These are phyloP conservation scores for Lepidonotus clava DNA, from an alignment of 2,888 invertebrate species.

Conservation along the genomic window DNA sequence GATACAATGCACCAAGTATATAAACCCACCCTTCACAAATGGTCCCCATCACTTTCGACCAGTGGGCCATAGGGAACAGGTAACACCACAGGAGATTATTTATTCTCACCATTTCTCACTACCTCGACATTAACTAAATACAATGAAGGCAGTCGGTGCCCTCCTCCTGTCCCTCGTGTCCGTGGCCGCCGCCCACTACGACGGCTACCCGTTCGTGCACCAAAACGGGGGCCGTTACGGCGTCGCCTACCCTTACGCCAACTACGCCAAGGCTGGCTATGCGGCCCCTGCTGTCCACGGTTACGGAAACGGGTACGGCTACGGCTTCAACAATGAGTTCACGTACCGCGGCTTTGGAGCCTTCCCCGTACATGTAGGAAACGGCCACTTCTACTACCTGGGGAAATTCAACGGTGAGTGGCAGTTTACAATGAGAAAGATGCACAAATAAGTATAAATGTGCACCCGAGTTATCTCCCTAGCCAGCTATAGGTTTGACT, in stretches of 20 bases:
- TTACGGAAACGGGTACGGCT: neutral
- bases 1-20: too few species aligned
- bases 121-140: too few species aligned
- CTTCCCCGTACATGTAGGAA: slow-evolving; percentile 24
- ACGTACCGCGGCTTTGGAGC: slow-evolving; percentile 2
- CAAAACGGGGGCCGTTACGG: slow-evolving; percentile 13
- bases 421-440: too few species aligned
- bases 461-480: too few species aligned
- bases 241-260: neutral
- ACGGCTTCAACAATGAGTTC: slow-evolving; percentile 24
- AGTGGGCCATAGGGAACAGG: too few species aligned
- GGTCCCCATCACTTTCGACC: too few species aligned
- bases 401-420: slow-evolving; percentile 17
- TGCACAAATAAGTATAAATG: too few species aligned
- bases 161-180: neutral
- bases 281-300: slow-evolving; percentile 9
- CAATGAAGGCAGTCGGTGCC: neutral
- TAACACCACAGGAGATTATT: too few species aligned
- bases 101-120: too few species aligned
- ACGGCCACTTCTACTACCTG: slow-evolving; percentile 28
- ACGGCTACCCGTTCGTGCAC: slow-evolving; percentile 44
- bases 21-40: too few species aligned
- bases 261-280: neutral
- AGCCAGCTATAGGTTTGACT: too few species aligned
- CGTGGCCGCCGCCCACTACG: slow-evolving; percentile 19